Percentiles rank a stretch among this genome's conserved stretches.
These are phyloP conservation scores for Ceyx melanurus DNA, from an alignment of 2,113 vertebrate genomes.

Conservation along the genomic window DNA sequence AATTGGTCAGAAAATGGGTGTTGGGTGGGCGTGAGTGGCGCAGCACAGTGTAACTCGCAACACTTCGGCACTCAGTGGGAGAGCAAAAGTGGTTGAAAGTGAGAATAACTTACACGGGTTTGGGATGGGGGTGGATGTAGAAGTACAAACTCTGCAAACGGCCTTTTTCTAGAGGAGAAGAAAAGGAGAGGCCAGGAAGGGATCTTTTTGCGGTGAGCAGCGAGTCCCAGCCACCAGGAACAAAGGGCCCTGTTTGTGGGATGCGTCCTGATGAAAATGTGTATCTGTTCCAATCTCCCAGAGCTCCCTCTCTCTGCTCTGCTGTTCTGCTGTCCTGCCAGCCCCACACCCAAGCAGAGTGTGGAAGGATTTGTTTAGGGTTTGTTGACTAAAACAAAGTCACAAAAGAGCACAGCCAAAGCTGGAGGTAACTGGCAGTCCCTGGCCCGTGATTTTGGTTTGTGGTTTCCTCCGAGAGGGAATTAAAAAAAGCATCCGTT, in stretches of 20 bases:
- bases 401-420: not conserved
- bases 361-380: not conserved
- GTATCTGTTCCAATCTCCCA: not conserved
- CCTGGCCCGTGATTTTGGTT: not conserved
- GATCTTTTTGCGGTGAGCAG: not conserved
- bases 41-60: not conserved
- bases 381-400: not conserved
- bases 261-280: slow-evolving; percentile 7
- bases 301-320: not conserved
- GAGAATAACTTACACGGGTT: not conserved
- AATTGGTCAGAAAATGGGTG: slow-evolving; percentile 53
- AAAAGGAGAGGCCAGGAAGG: not conserved
- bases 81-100: slow-evolving; percentile 22
- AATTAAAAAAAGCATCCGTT: not conserved
- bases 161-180: not conserved
- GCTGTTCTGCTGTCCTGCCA: not conserved
- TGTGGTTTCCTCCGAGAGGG: not conserved
- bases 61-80: not conserved
- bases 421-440: not conserved
- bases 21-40: not conserved
- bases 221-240: not conserved
- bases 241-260: not conserved
- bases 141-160: slow-evolving; percentile 30
- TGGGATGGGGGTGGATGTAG: not conserved
- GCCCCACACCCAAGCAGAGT: not conserved